A percentile compares a stretch with the other conserved stretches of the same genome.
Evolutionary conservation across 2,888 invertebrate genomes (phyloP).

Genomic region (Conops quadrifasciatus): DNA sequence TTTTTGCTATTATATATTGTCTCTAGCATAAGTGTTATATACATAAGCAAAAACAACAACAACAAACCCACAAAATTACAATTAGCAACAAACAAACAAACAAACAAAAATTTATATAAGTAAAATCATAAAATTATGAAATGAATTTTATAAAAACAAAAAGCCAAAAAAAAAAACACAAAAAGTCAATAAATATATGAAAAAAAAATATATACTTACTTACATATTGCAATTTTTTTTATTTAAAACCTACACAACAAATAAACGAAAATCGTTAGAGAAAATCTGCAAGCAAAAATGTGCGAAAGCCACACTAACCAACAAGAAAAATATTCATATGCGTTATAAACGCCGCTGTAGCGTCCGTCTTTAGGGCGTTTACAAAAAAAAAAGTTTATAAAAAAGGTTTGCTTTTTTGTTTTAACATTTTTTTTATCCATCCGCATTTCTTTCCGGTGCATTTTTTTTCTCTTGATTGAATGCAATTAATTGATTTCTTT

Average conservation of each 20-base stretch:
- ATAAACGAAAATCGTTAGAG: neutral
- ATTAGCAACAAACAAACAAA: constrained; percentile 38
- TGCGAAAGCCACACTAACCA: neutral
- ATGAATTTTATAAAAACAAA: constrained; percentile 41
- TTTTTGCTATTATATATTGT: constrained; percentile 36
- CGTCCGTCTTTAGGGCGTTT: no score
- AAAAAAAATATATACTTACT: constrained; percentile 7
- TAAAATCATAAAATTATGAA: constrained; percentile 22
- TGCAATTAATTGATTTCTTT: no score
- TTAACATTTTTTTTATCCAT: no score
- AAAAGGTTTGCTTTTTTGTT: no score
- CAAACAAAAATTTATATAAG: constrained; percentile 23
- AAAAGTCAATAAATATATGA: constrained; percentile 19
- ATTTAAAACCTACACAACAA: neutral
- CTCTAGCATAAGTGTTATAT: constrained; percentile 41
- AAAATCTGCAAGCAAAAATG: neutral
- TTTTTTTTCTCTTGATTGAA: no score
- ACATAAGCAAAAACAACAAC: constrained; percentile 42
- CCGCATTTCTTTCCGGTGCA: no score
- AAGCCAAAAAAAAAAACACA: constrained; percentile 26
- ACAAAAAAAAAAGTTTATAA: no score
- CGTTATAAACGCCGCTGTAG: no score
- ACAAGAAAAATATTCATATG: constrained; percentile 8
- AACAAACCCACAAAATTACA: constrained; percentile 36
- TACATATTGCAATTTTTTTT: neutral